These are phyloP conservation scores for Porites lobata DNA, from an alignment of 92 coral and sea anemone species.

Conservation along the genomic window DNA sequence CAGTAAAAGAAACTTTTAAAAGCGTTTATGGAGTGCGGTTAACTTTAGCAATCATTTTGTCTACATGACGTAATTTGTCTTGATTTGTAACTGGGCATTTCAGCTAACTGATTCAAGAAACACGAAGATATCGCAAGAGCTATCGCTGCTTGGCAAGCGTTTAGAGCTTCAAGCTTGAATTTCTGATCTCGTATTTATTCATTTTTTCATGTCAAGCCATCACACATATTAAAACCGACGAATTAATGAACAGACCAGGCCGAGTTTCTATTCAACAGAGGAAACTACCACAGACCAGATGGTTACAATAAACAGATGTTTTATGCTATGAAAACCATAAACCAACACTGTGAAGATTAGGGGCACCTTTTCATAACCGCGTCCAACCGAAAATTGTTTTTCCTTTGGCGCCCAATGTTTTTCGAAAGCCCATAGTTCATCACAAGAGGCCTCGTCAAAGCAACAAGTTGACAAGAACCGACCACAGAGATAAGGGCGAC, in stretches of 20 bases:
- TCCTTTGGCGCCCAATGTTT: constrained; percentile 23
- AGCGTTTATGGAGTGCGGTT: constrained; percentile 56
- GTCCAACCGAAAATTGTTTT: constrained; percentile 31
- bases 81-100: constrained; percentile 1
- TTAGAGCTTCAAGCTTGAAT: constrained; percentile 12
- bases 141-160: constrained; percentile 15
- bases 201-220: not conserved
- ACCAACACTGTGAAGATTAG: constrained; percentile 9
- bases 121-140: not conserved
- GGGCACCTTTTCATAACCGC: constrained; percentile 35
- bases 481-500: constrained; percentile 24
- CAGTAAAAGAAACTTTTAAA: constrained; percentile 45
- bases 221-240: constrained; percentile 11
- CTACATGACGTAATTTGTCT: constrained; percentile 52
- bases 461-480: constrained; percentile 45
- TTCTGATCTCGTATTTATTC: not conserved
- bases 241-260: constrained; percentile 23
- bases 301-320: constrained; percentile 39
- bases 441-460: constrained; percentile 11
- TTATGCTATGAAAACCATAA: constrained; percentile 21
- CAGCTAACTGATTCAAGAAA: not conserved
- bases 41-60: constrained; percentile 47
- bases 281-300: constrained; percentile 30
- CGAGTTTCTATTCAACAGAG: constrained; percentile 23
- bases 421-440: constrained; percentile 36